Evolutionary conservation across 1,140 invertebrate genomes (phyloP).

Genomic region (Portunus trituberculatus): DNA sequence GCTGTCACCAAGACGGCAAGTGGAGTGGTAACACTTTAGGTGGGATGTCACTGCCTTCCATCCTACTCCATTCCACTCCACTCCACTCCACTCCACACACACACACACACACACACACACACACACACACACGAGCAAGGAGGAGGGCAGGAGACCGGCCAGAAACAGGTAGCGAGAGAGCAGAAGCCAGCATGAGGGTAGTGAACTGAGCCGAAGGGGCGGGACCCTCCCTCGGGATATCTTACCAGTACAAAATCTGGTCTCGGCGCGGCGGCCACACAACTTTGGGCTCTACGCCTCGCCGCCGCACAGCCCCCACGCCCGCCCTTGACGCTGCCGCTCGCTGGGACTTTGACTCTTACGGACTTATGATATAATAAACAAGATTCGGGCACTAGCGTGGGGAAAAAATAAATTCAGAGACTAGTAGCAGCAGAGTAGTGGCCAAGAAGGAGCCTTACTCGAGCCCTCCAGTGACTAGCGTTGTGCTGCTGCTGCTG

Average conservation of each 20-base stretch:
- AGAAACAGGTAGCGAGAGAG: background rate
- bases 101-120: slow-evolving; percentile 35
- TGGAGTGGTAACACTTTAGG: no score
- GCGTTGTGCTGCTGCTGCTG: background rate
- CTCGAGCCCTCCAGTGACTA: background rate
- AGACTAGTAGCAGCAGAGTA: background rate
- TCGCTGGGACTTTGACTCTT: slow-evolving; percentile 37
- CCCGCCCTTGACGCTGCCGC: background rate
- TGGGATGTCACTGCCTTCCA: no score
- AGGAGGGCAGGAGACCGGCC: background rate
- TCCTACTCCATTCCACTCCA: no score
- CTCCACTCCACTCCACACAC: background rate
- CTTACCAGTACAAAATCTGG: slow-evolving; percentile 57
- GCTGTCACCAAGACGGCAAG: no score
- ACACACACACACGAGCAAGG: background rate
- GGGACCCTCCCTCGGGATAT: slow-evolving; percentile 25
- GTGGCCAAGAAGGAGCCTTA: background rate
- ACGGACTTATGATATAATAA: slow-evolving; percentile 62
- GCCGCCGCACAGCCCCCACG: background rate
- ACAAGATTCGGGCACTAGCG: slow-evolving; percentile 26
- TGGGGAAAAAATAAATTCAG: slow-evolving; percentile 41
- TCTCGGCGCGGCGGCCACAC: background rate
- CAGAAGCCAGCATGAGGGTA: slow-evolving; percentile 5
- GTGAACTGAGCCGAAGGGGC: slow-evolving; percentile 14
- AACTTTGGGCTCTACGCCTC: background rate